Base-by-base conservation (phyloP, 2,113 vertebrate species). In the Mixornis gularis region DNA sequence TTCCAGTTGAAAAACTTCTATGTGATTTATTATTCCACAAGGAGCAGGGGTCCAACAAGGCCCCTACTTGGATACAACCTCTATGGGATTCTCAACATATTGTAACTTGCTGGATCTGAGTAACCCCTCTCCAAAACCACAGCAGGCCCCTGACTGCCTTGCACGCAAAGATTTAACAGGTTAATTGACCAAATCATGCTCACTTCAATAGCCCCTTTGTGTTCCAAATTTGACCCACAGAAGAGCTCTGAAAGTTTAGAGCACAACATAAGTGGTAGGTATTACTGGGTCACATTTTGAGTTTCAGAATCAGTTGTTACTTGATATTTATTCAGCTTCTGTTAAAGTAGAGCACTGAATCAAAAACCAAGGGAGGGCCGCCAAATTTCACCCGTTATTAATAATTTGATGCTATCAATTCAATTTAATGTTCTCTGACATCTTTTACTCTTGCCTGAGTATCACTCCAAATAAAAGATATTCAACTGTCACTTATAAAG, bases 181-280 rank as follows among this genome's bases (percentile, higher is more conserved):
- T 95, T 95, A 95, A 94, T 89, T 91, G 89, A 92, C 86, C 91
- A 95, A 89, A 93, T 89, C 80, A 70, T 79, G 41, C 79, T 89
- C 48, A 80, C 60, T 88, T 95, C 92, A 94, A 80, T 71, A 91
- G 71, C 12, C 21, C 59, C 40, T 93, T 94, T 93, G 90, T 94
- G 60, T 78, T 94, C 32, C 48, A 38, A 70, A 80, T 73, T 20
- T 90, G 82, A 95, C 85, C 90, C 72, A 86, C 52, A 63, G 66
- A 92, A 89, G 62, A 87, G 62, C 72, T 90, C 77, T 86, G 60
- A 52, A 89, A 79, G 71, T 89, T 90, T 34, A 63, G 34, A 93
- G 74, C 55, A 77, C 53, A 62, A 38, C 14, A 1, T 58, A 91
- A 95, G 25, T 78, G 77, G 24, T 72, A 60, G 74, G 56, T 64